Evolutionary conservation across 2,888 invertebrate species (phyloP).

Genomic region (Argyresthia albistria): DNA sequence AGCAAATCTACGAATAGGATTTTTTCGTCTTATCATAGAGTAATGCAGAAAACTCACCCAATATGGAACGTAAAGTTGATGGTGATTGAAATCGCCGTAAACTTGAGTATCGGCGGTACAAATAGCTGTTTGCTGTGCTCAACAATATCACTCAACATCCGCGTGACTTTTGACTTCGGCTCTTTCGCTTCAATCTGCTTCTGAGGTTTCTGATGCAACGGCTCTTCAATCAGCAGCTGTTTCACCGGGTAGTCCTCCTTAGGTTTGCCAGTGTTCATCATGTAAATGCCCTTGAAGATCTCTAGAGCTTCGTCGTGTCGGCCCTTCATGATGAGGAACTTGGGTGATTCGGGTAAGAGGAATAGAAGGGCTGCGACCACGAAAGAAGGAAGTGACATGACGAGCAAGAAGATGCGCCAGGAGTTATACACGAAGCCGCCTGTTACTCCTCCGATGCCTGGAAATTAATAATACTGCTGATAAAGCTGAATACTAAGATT

Average conservation of each 20-base stretch:
- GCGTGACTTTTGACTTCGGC: constrained; percentile 77
- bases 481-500: not conserved
- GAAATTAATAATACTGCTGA: constrained; percentile 8
- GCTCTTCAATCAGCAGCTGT: constrained; percentile 76
- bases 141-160: constrained; percentile 83
- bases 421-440: constrained; percentile 86
- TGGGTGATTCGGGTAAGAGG: constrained; percentile 92
- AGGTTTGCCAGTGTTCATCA: constrained; percentile 84
- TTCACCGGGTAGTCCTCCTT: constrained; percentile 84
- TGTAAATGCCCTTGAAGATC: constrained; percentile 86
- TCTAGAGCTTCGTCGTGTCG: constrained; percentile 85
- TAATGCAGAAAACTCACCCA: constrained; percentile 68
- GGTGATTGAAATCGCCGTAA: constrained; percentile 87
- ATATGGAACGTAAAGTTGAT: constrained; percentile 96
- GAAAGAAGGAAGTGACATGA: constrained; percentile 91
- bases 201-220: constrained; percentile 53
- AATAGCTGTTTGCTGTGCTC: constrained; percentile 88
- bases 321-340: constrained; percentile 86
- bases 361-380: constrained; percentile 87
- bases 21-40: no score
- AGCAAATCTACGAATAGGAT: no score
- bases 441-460: constrained; percentile 79
- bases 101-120: constrained; percentile 84
- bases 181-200: constrained; percentile 74
- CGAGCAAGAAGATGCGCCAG: constrained; percentile 91